Evolutionary conservation across 2,888 invertebrate species (phyloP), one percentile per base, ranked within the genome.

Genomic region (Anodontia alba): DNA sequence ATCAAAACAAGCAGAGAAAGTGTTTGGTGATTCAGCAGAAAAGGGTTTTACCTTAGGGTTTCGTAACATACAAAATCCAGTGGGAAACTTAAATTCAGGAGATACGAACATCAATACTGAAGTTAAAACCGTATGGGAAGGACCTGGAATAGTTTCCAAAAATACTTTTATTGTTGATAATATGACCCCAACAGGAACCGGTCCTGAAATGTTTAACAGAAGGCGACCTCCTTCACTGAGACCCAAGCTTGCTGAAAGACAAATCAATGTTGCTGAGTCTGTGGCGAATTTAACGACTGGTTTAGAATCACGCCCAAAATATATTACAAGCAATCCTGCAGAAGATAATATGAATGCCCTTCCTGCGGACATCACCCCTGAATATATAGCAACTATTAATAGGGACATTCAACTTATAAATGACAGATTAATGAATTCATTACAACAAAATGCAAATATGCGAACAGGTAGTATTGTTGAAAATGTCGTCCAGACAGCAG

Each of bases 91-190:
- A 8, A 54, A 5, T 7, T 7, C 26, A 15, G 54, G n/a, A n/a
- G n/a, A n/a, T n/a, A 10, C 17, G 5, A 3, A 26, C 2, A 3
- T 20, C 2, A 17, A 17, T 12, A 23, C 54, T 54, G 54, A 26
- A 54, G 62, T 62, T 3, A 62, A 62, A 33, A 62, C 62, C 12
- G n/a, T 62, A 1, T 62, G 62, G 62, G 20, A 62, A 62, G 33
- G 33, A 29, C 62, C 31, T 8, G 62, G 33, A 33, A 62, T 62
- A 33, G 10, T 17, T 5, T 33, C 7, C 15, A 29, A 29, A 12
- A 29, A 3, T 20, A 8, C 20, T 20, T 62, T 20, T 3, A 10
- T 33, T 15, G 1, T 8, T 7, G 20, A 33, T 33, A 62, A 62
- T 33, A 33, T 7, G n/a, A 62, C 5, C 10, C 33, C 10, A 20